Percentiles rank a stretch among this genome's conserved stretches.
Conservation (phyloP, 2,797 vertebrate species). For the Pantherophis vulpinus region DNA sequence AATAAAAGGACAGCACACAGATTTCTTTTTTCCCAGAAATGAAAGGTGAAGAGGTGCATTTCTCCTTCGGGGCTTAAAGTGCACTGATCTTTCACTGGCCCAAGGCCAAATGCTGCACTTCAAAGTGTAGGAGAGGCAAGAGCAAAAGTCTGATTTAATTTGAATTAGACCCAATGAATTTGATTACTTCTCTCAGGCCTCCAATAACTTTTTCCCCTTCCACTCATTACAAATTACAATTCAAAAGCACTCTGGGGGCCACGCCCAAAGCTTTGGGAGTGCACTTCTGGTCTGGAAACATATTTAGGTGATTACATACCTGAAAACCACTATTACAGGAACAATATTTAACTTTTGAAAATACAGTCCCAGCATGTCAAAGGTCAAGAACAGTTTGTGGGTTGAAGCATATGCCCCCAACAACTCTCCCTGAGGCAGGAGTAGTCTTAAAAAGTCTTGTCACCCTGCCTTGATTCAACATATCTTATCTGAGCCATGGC, state of each 20-base stretch:
- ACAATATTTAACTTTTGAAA: not conserved
- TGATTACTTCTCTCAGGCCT: not conserved
- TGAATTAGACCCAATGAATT: not conserved
- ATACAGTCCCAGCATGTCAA: not conserved
- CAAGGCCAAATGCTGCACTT: not conserved
- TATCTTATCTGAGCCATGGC: not conserved
- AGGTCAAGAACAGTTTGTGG: not conserved
- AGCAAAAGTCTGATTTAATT: not conserved
- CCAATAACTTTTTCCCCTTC: not conserved
- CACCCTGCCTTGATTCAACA: not conserved
- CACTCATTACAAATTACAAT: not conserved
- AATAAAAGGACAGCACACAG: not conserved
- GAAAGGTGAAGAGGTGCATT: not conserved
- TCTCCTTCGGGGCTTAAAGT: not conserved
- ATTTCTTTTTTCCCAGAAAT: not conserved
- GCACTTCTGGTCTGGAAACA: not conserved
- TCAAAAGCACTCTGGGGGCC: not conserved
- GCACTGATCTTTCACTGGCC: not conserved
- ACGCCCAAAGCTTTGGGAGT: not conserved
- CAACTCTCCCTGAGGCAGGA: not conserved
- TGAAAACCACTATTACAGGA: not conserved
- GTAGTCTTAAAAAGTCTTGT: not conserved
- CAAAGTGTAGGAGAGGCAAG: not conserved
- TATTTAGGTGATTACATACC: not conserved
- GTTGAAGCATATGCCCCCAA: not conserved